phyloP scores from a whole-genome alignment of 1,140 invertebrate species.

The Musca domestica region DNA sequence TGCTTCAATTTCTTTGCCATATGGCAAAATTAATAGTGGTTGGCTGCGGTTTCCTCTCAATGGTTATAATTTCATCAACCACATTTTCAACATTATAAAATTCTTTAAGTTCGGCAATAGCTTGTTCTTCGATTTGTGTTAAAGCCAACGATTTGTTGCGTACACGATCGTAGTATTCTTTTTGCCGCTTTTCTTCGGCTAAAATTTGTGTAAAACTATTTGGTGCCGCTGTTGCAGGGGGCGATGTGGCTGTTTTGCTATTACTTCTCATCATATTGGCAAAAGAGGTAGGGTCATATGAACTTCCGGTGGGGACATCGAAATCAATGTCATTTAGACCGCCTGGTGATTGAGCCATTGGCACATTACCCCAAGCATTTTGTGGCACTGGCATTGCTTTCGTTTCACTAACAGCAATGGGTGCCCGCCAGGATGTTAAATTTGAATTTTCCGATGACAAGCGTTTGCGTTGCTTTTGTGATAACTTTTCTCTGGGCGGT shows the following conservation, averaged over 20 bases:
- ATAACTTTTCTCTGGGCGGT: constrained; percentile 54
- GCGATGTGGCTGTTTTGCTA: neutral
- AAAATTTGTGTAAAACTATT: constrained; percentile 57
- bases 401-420: constrained; percentile 14
- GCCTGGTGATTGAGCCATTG: constrained; percentile 15
- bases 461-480: constrained; percentile 60
- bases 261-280: constrained; percentile 45
- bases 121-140: constrained; percentile 68
- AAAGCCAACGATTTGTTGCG: constrained; percentile 59
- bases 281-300: constrained; percentile 42
- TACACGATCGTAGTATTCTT: constrained; percentile 57
- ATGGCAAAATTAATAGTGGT: constrained; percentile 46
- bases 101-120: constrained; percentile 63
- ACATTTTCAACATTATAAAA: constrained; percentile 62
- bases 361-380: constrained; percentile 44
- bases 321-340: constrained; percentile 26
- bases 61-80: constrained; percentile 62
- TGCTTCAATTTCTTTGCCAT: constrained; percentile 39
- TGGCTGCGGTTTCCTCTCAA: constrained; percentile 53
- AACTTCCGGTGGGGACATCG: constrained; percentile 35
- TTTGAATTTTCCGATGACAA: constrained; percentile 47
- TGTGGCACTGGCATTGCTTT: constrained; percentile 32
- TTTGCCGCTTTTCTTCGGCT: constrained; percentile 57
- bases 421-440: constrained; percentile 20
- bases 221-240: neutral